Conservation (phyloP, 2,888 invertebrate species). For the Dascillus cervinus region DNA sequence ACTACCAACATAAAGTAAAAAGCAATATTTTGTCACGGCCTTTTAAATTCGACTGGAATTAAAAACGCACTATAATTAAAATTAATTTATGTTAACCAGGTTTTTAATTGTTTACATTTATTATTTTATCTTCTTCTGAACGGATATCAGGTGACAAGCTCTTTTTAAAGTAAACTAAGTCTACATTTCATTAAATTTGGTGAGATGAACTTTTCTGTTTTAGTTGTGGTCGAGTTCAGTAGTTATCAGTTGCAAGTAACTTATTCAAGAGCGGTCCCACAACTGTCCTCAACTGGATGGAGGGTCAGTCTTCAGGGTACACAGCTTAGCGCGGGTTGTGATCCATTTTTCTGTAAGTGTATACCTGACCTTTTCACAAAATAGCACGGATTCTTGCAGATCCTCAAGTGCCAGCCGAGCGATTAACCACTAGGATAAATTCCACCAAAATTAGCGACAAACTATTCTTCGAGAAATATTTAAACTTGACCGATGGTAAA, state of each 20-base stretch:
- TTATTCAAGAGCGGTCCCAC: slow-evolving; percentile 14
- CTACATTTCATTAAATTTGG: no score
- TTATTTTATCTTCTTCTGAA: no score
- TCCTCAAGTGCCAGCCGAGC: not conserved
- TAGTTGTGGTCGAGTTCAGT: slow-evolving; percentile 17
- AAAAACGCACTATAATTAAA: not conserved
- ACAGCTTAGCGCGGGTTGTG: slow-evolving; percentile 18
- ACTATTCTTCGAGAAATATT: no score
- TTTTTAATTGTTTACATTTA: no score
- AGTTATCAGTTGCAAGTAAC: slow-evolving; percentile 14
- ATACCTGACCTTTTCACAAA: not conserved
- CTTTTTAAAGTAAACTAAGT: no score
- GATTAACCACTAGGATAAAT: not conserved
- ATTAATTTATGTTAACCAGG: not conserved
- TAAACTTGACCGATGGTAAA: no score
- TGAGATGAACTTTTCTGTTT: slow-evolving; percentile 14
- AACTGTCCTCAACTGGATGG: slow-evolving; percentile 12
- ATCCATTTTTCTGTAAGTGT: slow-evolving; percentile 4
- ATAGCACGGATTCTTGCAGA: no score
- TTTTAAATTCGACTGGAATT: no score
- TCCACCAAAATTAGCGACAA: no score
- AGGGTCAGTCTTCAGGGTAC: slow-evolving; percentile 17
- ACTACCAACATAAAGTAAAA: no score
- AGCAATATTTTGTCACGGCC: no score
- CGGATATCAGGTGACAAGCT: no score